Evolutionary conservation across 2,797 vertebrate genomes (phyloP).

Genomic region (Peromyscus attwateri): DNA sequence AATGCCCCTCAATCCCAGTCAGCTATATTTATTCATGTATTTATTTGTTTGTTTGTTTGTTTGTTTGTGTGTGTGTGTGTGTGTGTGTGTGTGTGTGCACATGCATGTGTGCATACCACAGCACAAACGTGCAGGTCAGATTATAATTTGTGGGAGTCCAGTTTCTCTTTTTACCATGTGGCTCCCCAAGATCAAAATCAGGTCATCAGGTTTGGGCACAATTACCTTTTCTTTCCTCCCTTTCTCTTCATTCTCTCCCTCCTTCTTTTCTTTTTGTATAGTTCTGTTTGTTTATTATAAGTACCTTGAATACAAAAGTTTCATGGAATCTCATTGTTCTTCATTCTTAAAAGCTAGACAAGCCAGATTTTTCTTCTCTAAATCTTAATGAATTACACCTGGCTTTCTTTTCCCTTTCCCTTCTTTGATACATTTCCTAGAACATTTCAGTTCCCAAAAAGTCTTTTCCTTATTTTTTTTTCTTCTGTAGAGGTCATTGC

Average conservation of each 20-base stretch:
- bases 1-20: neutral
- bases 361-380: neutral
- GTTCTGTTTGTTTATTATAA: neutral
- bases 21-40: neutral
- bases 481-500: slow-evolving; percentile 39
- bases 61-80: neutral
- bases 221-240: too few relatives aligned
- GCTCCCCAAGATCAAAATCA: neutral
- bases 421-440: slow-evolving; percentile 43
- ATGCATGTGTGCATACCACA: too few relatives aligned
- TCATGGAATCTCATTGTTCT: neutral
- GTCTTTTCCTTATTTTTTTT: neutral
- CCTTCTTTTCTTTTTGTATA: neutral
- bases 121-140: neutral
- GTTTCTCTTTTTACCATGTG: neutral
- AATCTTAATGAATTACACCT: slow-evolving; percentile 33
- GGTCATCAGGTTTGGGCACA: neutral
- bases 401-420: neutral
- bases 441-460: slow-evolving; percentile 15
- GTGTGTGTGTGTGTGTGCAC: too few relatives aligned
- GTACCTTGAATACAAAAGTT: neutral
- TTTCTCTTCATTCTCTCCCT: neutral
- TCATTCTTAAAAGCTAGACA: neutral
- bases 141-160: neutral
- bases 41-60: neutral